Conservation (phyloP, 2,888 invertebrate genomes). For the Bibio marci region DNA sequence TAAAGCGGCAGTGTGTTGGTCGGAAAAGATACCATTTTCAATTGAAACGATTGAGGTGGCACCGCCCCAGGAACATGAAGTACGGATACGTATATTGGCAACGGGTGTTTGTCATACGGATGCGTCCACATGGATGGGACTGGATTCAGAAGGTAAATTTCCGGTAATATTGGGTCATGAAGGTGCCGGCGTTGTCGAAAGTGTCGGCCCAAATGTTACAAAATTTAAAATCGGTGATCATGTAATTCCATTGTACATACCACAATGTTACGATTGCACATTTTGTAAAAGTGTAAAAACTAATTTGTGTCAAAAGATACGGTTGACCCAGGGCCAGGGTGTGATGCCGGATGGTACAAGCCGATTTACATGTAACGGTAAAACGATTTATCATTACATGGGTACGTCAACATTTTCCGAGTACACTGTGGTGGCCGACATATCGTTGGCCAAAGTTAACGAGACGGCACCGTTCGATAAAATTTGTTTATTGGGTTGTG, state of each 20-base stretch:
- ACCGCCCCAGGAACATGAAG: constrained; percentile 87
- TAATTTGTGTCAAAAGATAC: constrained; percentile 89
- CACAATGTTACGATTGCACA: constrained; percentile 93
- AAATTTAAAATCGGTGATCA: constrained; percentile 81
- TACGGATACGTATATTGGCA: constrained; percentile 59
- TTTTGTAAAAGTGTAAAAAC: constrained; percentile 92
- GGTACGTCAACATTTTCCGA: constrained; percentile 92
- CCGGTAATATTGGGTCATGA: constrained; percentile 93
- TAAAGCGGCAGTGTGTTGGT: constrained; percentile 94
- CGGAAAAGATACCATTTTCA: constrained; percentile 68
- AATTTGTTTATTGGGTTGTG: constrained; percentile 82
- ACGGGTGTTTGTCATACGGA: constrained; percentile 87
- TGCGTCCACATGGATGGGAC: constrained; percentile 72
- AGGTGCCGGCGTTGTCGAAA: constrained; percentile 93
- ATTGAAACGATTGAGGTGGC: constrained; percentile 89
- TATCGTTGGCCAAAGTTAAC: constrained; percentile 85
- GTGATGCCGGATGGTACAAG: constrained; percentile 84
- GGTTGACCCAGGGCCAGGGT: constrained; percentile 71
- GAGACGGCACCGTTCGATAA: constrained; percentile 70
- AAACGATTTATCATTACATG: constrained; percentile 81
- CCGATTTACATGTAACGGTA: constrained; percentile 61
- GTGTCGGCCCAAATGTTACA: constrained; percentile 83
- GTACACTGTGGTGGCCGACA: constrained; percentile 87
- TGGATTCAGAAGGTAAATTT: constrained; percentile 81
- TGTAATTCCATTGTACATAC: constrained; percentile 92